Evolutionary conservation across 2,113 vertebrate genomes (phyloP).

Genomic region (Heliornis fulica): DNA sequence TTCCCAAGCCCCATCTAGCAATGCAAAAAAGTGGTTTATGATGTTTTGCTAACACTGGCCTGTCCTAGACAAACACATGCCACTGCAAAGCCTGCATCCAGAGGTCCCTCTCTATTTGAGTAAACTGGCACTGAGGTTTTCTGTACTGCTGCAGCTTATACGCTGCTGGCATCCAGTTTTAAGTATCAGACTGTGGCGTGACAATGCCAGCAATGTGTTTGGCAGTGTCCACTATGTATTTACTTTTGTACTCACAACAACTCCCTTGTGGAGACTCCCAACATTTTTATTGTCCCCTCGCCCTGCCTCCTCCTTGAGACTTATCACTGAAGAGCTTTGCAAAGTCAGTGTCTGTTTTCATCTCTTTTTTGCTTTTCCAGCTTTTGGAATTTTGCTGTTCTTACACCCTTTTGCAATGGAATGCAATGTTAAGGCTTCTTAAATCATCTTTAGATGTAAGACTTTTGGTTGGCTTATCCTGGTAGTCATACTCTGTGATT

Average conservation of each 20-base stretch:
- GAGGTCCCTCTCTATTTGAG: not conserved
- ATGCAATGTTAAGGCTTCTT: not conserved
- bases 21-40: not conserved
- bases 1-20: not conserved
- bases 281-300: not conserved
- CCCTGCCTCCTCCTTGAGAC: not conserved
- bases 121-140: not conserved
- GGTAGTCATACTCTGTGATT: accelerated
- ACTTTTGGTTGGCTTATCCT: not conserved
- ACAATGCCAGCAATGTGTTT: not conserved
- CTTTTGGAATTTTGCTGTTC: not conserved
- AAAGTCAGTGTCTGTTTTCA: not conserved
- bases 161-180: not conserved
- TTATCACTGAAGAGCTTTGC: not conserved
- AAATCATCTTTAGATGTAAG: not conserved
- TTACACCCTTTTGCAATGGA: not conserved
- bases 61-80: not conserved
- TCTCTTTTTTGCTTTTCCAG: not conserved
- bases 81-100: not conserved
- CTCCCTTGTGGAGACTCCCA: not conserved
- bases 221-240: not conserved
- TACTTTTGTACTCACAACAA: not conserved
- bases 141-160: not conserved
- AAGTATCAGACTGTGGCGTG: not conserved
- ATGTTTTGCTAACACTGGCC: not conserved